Evolutionary conservation across 2,797 vertebrate genomes (phyloP).

Genomic region (Nasua narica): DNA sequence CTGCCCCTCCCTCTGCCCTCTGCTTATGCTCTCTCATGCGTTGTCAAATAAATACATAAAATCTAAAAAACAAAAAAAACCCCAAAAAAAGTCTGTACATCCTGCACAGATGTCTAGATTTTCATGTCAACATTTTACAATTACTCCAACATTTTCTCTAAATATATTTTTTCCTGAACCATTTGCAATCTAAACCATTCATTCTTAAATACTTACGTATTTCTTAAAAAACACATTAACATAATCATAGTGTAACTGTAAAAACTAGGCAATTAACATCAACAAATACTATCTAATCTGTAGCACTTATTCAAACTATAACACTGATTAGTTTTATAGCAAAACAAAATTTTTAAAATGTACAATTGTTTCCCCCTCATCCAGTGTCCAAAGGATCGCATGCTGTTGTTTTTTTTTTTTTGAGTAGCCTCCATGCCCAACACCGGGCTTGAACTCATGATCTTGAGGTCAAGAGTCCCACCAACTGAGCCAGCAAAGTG

Average conservation of each 20-base stretch:
- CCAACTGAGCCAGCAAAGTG: background rate
- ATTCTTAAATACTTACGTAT: background rate
- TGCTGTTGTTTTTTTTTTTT: background rate
- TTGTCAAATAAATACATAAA: background rate
- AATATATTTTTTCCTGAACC: background rate
- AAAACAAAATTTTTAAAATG: background rate
- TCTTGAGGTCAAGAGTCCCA: background rate
- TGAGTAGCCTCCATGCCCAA: background rate
- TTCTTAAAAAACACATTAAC: background rate
- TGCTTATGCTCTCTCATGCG: background rate
- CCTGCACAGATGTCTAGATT: background rate
- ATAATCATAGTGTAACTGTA: background rate
- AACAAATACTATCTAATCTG: background rate
- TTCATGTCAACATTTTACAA: background rate
- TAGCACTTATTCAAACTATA: background rate
- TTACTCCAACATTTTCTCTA: background rate
- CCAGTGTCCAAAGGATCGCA: background rate
- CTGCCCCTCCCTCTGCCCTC: too few species aligned
- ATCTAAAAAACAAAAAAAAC: too few species aligned
- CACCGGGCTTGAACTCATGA: background rate
- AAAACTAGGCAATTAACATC: background rate
- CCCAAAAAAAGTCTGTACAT: background rate
- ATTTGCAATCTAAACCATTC: background rate
- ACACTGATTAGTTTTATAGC: background rate
- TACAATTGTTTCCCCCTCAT: background rate